Evolutionary conservation across 1,140 invertebrate genomes (phyloP).

Genomic region (Metaphire vulgaris): DNA sequence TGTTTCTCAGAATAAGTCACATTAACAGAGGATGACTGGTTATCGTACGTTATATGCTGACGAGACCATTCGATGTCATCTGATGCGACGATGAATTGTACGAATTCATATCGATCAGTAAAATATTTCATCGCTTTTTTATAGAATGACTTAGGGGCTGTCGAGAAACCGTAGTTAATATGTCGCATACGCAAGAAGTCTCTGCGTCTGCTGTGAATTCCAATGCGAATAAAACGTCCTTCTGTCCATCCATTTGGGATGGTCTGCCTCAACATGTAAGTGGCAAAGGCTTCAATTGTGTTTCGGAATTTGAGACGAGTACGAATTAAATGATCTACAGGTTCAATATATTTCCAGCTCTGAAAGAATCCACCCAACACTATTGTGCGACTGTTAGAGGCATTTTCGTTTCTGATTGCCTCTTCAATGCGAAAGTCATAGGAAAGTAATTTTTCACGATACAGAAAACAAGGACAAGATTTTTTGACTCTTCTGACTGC

Average conservation of each 20-base stretch:
- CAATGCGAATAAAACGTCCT: slow-evolving; percentile 4
- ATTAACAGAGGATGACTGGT: neutral
- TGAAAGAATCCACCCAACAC: neutral
- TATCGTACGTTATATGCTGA: neutral
- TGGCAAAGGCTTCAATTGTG: neutral
- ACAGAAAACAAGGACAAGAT: too few relatives aligned
- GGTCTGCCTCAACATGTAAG: slow-evolving; percentile 4
- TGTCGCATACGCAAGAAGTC: neutral
- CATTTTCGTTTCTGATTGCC: too few relatives aligned
- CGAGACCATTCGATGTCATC: slow-evolving; percentile 21
- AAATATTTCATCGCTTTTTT: slow-evolving; percentile 18
- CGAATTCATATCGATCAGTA: neutral
- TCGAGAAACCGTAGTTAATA: slow-evolving; percentile 13
- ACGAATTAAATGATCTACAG: neutral
- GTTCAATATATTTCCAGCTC: neutral
- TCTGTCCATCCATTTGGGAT: neutral
- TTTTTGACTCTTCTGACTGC: too few relatives aligned
- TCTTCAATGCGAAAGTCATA: too few relatives aligned
- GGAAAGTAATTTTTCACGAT: too few relatives aligned
- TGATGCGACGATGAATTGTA: slow-evolving; percentile 25
- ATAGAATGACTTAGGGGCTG: slow-evolving; percentile 6
- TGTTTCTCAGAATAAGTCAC: slow-evolving; percentile 3
- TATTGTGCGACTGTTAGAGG: too few relatives aligned
- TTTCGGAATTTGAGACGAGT: neutral
- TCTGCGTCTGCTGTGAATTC: slow-evolving; percentile 23